Conservation (phyloP, 2,113 vertebrate species). For the Corvus moneduloides region DNA sequence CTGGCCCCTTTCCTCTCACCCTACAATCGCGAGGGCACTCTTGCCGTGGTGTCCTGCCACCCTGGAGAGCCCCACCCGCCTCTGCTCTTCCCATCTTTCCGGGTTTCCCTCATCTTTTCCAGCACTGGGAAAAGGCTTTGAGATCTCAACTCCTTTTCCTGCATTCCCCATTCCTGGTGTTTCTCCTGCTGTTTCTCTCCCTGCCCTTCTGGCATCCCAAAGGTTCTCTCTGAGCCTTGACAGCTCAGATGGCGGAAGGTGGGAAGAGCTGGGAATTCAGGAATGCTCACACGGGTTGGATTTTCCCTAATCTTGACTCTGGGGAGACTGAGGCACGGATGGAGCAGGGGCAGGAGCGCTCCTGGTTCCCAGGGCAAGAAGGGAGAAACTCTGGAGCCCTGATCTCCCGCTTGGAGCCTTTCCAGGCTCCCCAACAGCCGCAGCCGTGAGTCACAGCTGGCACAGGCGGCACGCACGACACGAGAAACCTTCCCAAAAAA, state of each 20-base stretch:
- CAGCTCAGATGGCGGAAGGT: rapidly evolving
- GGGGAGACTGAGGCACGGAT: neutral
- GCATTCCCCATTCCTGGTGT: neutral
- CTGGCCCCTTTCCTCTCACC: neutral
- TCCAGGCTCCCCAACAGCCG: neutral
- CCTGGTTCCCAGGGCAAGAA: neutral
- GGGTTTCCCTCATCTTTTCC: neutral
- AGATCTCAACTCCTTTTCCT: neutral
- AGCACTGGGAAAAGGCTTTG: neutral
- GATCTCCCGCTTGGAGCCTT: neutral
- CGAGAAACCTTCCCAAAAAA: neutral
- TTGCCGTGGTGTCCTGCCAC: rapidly evolving
- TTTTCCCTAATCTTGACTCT: neutral
- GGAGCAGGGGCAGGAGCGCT: rapidly evolving
- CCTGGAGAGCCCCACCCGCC: neutral
- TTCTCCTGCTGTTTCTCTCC: neutral
- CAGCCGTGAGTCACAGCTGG: conserved; percentile 40
- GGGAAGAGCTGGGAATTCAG: neutral
- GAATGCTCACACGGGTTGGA: rapidly evolving
- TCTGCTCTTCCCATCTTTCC: neutral
- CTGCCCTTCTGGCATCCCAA: neutral
- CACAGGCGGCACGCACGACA: neutral
- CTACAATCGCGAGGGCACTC: neutral
- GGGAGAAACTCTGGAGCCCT: neutral
- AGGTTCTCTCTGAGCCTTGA: rapidly evolving